Evolutionary conservation across 2,113 vertebrate species (phyloP).

Genomic region (Protobothrops flavoviridis): DNA sequence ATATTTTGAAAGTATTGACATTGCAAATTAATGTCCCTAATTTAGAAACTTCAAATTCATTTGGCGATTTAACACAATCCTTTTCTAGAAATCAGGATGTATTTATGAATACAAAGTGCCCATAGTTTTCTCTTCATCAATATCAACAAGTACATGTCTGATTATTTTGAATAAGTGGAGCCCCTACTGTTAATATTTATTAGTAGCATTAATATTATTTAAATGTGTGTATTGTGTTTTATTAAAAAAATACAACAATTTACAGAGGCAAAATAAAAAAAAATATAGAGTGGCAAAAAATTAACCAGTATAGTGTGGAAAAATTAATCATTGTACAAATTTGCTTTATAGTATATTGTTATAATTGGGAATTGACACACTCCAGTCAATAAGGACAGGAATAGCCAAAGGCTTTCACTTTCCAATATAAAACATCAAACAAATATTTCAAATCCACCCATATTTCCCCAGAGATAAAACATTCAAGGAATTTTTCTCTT

Average conservation of each 20-base stretch:
- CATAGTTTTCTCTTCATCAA: neutral
- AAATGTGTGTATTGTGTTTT: neutral
- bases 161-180: neutral
- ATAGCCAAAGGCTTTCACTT: neutral
- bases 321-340: neutral
- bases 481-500: neutral
- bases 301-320: neutral
- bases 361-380: neutral
- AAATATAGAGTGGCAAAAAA: neutral
- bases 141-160: neutral
- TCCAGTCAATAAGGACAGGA: neutral
- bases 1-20: neutral
- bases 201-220: neutral
- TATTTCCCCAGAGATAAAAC: neutral
- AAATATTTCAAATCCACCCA: neutral
- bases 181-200: neutral
- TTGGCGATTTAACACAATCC: neutral
- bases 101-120: neutral
- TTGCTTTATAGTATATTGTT: neutral
- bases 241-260: neutral
- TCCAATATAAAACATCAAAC: neutral
- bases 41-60: neutral
- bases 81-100: neutral
- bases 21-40: neutral
- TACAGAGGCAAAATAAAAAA: neutral